phyloP scores from a whole-genome alignment of 2,113 vertebrate species.

The Macquaria ambigua region DNA sequence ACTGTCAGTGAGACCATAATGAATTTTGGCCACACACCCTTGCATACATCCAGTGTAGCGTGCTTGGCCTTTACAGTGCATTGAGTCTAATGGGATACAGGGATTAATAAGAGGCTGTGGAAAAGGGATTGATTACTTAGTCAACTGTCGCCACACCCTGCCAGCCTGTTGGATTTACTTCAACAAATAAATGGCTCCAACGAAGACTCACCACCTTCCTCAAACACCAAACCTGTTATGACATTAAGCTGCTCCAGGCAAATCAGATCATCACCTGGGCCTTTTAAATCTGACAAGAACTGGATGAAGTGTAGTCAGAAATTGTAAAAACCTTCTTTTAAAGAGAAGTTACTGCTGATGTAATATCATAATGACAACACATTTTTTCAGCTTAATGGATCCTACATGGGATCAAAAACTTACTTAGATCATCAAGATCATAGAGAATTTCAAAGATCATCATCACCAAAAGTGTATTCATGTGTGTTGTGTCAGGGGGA shows the following conservation, averaged over 20 bases:
- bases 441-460: not conserved
- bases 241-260: slow-evolving; percentile 75
- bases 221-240: slow-evolving; percentile 82
- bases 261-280: slow-evolving; percentile 75
- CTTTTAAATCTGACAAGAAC: slow-evolving; percentile 71
- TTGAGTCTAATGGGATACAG: slow-evolving; percentile 44
- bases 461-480: not conserved
- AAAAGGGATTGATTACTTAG: slow-evolving; percentile 74
- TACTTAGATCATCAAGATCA: not conserved
- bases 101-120: slow-evolving; percentile 63
- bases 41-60: not conserved
- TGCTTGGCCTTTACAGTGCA: slow-evolving; percentile 8
- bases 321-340: not conserved
- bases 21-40: slow-evolving; percentile 34
- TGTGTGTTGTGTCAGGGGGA: not conserved
- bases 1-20: slow-evolving; percentile 12
- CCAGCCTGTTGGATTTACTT: slow-evolving; percentile 76
- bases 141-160: slow-evolving; percentile 77
- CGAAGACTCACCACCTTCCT: slow-evolving; percentile 76
- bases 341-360: not conserved
- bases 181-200: slow-evolving; percentile 78
- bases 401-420: too few relatives aligned
- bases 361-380: not conserved
- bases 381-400: not conserved
- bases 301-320: not conserved